Percentiles rank a stretch among this genome's conserved stretches.
phyloP scores from a whole-genome alignment of 2,797 vertebrate genomes.

The Diplodus puntazzo region DNA sequence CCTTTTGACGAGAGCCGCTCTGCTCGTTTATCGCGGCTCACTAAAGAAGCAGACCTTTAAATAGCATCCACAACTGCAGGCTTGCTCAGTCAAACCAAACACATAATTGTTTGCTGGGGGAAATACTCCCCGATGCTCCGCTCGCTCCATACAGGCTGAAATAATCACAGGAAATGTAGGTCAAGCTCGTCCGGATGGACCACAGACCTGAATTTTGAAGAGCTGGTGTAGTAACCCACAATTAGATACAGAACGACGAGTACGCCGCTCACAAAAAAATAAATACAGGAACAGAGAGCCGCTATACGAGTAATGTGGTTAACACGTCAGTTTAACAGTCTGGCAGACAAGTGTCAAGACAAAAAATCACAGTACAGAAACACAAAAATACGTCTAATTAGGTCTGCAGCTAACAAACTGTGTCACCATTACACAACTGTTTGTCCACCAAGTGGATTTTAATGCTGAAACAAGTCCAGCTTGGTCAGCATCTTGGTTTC shows the following conservation, averaged over 20 bases:
- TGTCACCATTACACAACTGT: background rate
- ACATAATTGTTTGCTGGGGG: constrained; percentile 36
- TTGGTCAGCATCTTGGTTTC: background rate
- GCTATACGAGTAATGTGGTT: background rate
- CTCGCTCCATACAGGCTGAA: background rate
- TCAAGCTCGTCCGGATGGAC: constrained; percentile 22
- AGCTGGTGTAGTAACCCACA: constrained; percentile 7
- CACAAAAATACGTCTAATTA: background rate
- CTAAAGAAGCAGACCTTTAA: constrained; percentile 50
- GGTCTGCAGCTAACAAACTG: background rate
- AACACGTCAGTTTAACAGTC: too few species aligned
- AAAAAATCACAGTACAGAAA: background rate
- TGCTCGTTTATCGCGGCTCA: background rate
- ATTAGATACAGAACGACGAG: background rate
- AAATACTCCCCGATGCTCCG: background rate
- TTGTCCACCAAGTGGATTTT: background rate
- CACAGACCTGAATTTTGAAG: constrained; percentile 21
- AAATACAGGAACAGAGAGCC: background rate
- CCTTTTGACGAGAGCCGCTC: background rate
- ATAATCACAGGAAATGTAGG: constrained; percentile 45
- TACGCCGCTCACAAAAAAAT: background rate
- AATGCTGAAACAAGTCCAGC: background rate
- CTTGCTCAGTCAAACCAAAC: constrained; percentile 56
- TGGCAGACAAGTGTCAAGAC: background rate
- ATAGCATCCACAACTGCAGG: constrained; percentile 60